phyloP scores from a whole-genome alignment of 2,797 vertebrate genomes.

The Remorina albescens region DNA sequence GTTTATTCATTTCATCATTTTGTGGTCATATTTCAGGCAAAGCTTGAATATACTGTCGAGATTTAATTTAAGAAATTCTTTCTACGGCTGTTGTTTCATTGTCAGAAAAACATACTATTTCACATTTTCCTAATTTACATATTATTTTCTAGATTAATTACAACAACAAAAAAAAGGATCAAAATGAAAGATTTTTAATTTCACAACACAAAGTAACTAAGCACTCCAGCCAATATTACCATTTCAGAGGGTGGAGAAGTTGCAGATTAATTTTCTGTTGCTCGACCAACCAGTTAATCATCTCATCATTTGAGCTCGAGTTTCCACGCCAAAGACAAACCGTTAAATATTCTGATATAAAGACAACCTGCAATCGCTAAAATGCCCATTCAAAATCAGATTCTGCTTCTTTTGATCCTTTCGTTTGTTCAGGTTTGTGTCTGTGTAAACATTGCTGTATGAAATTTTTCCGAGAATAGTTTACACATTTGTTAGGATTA shows the following conservation, averaged over 20 bases:
- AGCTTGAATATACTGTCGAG: too few relatives aligned
- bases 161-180: neutral
- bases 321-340: neutral
- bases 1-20: too few relatives aligned
- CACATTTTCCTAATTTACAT: neutral
- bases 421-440: neutral
- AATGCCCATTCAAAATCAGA: neutral
- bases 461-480: constrained; percentile 1
- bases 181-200: neutral
- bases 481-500: constrained; percentile 48
- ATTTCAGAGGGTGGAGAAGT: neutral
- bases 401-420: neutral
- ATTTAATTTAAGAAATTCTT: neutral
- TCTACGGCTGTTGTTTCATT: neutral
- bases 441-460: constrained; percentile 8
- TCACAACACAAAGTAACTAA: neutral
- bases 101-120: neutral
- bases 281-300: neutral
- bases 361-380: neutral
- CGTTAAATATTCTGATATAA: neutral
- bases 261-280: neutral
- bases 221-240: neutral
- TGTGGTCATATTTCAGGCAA: too few relatives aligned
- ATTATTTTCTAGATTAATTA: neutral
- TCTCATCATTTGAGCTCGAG: neutral